Evolutionary conservation across 30 jellyfish, hydroid and myxozoan genomes (phyloP).

Genomic region (Nemopilema nomurai): DNA sequence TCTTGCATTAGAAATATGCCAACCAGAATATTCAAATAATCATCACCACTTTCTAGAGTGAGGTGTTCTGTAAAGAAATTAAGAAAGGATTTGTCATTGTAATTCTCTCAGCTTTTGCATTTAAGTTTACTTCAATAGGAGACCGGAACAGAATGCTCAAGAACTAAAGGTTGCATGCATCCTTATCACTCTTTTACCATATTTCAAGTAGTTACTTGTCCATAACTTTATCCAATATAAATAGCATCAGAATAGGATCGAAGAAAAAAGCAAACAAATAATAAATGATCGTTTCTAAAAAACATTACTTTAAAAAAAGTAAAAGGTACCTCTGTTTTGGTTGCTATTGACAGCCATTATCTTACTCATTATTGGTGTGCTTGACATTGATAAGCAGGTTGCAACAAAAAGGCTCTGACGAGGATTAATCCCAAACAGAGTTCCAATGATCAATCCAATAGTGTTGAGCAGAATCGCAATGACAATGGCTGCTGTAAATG

Average conservation of each 20-base stretch:
- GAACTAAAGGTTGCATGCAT: too few relatives aligned
- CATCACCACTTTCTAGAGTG: slow-evolving; percentile 44
- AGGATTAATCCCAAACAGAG: slow-evolving; percentile 80
- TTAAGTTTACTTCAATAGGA: neutral
- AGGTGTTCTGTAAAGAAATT: slow-evolving; percentile 42
- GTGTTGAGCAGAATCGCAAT: slow-evolving; percentile 42
- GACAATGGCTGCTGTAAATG: slow-evolving; percentile 62
- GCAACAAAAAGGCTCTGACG: slow-evolving; percentile 92
- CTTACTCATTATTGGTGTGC: slow-evolving; percentile 91
- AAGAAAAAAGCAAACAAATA: too few relatives aligned
- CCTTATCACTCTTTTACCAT: too few relatives aligned
- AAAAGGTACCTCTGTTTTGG: slow-evolving; percentile 51
- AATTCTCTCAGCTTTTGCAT: neutral
- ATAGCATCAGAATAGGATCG: neutral
- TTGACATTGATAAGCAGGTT: slow-evolving; percentile 74
- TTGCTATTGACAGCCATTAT: slow-evolving; percentile 40
- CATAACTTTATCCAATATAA: neutral
- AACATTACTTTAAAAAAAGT: neutral
- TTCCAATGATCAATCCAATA: slow-evolving; percentile 88
- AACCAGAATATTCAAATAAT: slow-evolving; percentile 61
- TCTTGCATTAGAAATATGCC: slow-evolving; percentile 90
- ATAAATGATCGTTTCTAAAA: neutral
- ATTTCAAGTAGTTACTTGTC: too few relatives aligned
- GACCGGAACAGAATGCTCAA: too few relatives aligned
- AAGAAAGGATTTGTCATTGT: neutral